A percentile compares a stretch with the other conserved stretches of the same genome.
Conservation (phyloP, 2,888 invertebrate species). For the Allolobophora icterica region DNA sequence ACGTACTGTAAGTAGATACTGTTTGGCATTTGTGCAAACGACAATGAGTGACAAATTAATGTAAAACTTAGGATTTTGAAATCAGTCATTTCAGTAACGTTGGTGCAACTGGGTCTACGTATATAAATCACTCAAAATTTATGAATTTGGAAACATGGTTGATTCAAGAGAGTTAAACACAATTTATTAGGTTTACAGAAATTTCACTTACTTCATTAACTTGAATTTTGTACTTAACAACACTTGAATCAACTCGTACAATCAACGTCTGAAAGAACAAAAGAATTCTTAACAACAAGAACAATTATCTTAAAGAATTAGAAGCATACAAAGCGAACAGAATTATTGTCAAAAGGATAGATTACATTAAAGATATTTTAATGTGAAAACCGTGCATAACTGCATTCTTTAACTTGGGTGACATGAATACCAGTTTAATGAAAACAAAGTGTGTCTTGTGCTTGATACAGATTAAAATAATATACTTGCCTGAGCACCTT, state of each 20-base stretch:
- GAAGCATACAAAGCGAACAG: background rate
- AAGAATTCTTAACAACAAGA: no score
- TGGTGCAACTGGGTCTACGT: background rate
- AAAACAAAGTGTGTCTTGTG: no score
- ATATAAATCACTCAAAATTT: background rate
- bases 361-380: background rate
- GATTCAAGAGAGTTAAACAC: background rate
- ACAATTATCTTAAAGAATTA: background rate
- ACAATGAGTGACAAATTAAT: no score
- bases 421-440: background rate
- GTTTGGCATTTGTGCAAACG: no score
- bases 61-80: no score
- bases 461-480: background rate
- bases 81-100: background rate
- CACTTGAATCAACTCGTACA: slow-evolving; percentile 1
- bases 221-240: slow-evolving; percentile 21
- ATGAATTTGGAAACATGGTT: background rate
- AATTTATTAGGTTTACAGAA: no score
- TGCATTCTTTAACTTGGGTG: no score
- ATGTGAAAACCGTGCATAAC: no score
- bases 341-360: background rate
- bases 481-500: background rate
- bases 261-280: background rate
- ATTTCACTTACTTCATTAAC: background rate
- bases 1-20: no score